Evolutionary conservation across 2,113 vertebrate genomes (phyloP).

Genomic region (Calyptomena viridis): DNA sequence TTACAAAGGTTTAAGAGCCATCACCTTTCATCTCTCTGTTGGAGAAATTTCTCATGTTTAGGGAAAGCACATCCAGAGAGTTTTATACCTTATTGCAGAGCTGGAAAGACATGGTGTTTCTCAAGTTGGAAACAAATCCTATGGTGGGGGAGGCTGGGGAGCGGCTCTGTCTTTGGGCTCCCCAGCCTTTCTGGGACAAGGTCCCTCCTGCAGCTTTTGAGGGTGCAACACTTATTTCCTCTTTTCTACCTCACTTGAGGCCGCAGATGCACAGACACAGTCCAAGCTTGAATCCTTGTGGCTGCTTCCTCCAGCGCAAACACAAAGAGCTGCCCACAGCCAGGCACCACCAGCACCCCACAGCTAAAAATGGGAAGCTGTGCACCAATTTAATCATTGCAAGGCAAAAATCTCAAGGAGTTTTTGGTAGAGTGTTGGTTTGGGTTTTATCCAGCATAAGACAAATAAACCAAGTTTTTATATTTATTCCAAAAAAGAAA

Average conservation of each 20-base stretch:
- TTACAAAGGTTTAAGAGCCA: not conserved
- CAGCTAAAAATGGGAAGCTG: not conserved
- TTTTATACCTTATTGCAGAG: not conserved
- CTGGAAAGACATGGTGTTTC: accelerated
- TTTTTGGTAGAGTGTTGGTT: not conserved
- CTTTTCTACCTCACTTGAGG: not conserved
- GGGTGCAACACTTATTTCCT: not conserved
- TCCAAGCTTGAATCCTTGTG: not conserved
- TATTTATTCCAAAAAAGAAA: not conserved
- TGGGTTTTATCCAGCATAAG: not conserved
- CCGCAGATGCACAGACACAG: accelerated
- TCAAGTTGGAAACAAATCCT: not conserved
- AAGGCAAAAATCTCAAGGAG: not conserved
- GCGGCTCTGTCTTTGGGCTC: not conserved
- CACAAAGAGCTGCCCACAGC: not conserved
- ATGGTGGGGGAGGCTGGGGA: accelerated
- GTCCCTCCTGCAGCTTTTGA: not conserved
- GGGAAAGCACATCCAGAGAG: too few species aligned
- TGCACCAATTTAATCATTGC: not conserved
- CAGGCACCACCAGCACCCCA: not conserved
- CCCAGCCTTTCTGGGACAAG: not conserved
- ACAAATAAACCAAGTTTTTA: not conserved
- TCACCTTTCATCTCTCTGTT: not conserved
- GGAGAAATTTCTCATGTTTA: not conserved
- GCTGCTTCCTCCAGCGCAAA: not conserved